phyloP scores from a whole-genome alignment of 2,797 vertebrate genomes.

The Strix occidentalis region DNA sequence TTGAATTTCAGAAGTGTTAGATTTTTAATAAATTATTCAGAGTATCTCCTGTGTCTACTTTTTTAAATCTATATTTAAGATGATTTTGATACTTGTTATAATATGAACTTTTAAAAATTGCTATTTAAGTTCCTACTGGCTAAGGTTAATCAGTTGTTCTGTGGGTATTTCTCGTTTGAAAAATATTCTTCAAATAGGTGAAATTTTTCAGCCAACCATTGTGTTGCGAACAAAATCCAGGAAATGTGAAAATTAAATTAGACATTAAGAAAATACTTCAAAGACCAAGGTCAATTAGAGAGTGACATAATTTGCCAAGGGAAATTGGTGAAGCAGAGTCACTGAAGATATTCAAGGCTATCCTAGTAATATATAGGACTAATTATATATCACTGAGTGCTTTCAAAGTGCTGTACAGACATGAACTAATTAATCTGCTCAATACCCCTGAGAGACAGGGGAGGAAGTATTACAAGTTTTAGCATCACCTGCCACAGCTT shows the following conservation, averaged over 20 bases:
- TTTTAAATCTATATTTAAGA: background rate
- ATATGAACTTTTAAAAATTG: background rate
- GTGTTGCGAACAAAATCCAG: background rate
- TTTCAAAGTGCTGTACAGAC: conserved; percentile 29
- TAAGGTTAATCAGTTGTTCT: background rate
- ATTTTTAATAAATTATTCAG: background rate
- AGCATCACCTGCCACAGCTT: background rate
- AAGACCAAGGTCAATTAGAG: conserved; percentile 27
- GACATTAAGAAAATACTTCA: conserved; percentile 27
- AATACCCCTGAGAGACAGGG: background rate
- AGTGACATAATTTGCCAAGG: conserved; percentile 12
- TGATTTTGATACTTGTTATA: background rate
- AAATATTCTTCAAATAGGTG: background rate
- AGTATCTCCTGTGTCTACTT: background rate
- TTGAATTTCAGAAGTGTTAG: background rate
- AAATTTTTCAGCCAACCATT: background rate
- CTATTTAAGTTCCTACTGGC: background rate
- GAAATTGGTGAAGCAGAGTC: conserved; percentile 20
- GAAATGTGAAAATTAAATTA: conserved; percentile 35
- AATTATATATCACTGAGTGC: conserved; percentile 25
- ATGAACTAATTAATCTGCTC: conserved; percentile 46
- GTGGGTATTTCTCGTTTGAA: background rate
- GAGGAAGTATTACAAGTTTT: background rate
- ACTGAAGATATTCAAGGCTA: conserved; percentile 25
- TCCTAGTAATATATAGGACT: background rate